phyloP scores from a whole-genome alignment of 2,888 invertebrate genomes.

The Resseliella maxima region DNA sequence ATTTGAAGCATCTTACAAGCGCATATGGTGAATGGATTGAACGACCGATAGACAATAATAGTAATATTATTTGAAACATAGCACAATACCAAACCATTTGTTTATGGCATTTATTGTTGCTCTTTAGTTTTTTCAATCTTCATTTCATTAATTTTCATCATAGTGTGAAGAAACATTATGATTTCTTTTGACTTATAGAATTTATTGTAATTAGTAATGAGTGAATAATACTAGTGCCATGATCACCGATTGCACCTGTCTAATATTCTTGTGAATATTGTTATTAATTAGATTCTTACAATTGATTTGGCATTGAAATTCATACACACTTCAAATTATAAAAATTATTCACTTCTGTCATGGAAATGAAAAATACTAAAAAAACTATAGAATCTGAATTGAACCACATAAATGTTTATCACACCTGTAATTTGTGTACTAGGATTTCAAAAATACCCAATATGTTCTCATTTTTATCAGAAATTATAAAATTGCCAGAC shows the following conservation, averaged over 20 bases:
- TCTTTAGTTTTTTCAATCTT: neutral
- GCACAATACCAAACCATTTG: neutral
- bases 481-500: neutral
- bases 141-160: too few relatives aligned
- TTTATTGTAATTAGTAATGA: neutral
- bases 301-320: conserved; percentile 38
- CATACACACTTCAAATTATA: conserved; percentile 8
- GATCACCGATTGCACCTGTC: neutral
- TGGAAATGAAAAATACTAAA: conserved; percentile 3
- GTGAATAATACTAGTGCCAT: neutral
- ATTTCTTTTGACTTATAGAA: neutral
- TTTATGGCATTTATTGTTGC: neutral
- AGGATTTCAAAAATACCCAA: neutral
- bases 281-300: conserved; percentile 5
- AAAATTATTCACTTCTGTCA: neutral
- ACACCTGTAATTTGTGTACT: neutral
- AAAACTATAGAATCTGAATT: neutral
- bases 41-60: neutral
- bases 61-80: neutral
- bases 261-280: neutral
- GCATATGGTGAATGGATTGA: conserved; percentile 34
- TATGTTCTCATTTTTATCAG: neutral
- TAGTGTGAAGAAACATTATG: neutral
- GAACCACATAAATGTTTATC: neutral
- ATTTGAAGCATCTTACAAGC: neutral